phyloP scores from a whole-genome alignment of 1,140 invertebrate genomes.

The Anastrepha ludens region DNA sequence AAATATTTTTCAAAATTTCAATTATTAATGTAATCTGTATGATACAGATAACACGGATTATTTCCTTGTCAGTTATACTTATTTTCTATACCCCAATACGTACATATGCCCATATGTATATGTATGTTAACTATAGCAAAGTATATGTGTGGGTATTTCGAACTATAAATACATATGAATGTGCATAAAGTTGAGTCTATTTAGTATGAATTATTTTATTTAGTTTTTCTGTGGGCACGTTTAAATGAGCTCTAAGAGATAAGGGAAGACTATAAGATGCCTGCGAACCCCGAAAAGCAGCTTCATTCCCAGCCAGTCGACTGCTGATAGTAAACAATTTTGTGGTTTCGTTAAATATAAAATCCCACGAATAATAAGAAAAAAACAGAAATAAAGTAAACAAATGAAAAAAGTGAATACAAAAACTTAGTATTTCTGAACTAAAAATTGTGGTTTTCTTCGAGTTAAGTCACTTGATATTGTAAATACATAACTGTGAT shows the following conservation, averaged over 20 bases:
- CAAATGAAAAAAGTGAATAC: too few species aligned
- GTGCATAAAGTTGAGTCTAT: not conserved
- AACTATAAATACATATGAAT: not conserved
- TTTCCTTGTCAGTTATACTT: too few species aligned
- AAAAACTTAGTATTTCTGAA: not conserved
- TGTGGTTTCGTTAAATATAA: not conserved
- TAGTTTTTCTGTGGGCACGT: not conserved
- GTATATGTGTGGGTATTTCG: not conserved
- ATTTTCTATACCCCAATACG: too few species aligned
- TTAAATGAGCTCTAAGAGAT: constrained; percentile 21
- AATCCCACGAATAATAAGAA: not conserved
- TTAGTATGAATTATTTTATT: not conserved
- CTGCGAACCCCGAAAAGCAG: not conserved
- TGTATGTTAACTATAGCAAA: too few species aligned
- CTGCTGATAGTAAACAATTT: not conserved
- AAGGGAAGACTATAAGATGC: constrained; percentile 25
- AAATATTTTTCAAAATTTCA: too few species aligned
- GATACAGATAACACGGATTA: too few species aligned
- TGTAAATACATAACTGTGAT: constrained; percentile 7
- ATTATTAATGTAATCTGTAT: too few species aligned
- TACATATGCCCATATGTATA: too few species aligned
- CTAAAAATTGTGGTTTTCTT: constrained; percentile 12
- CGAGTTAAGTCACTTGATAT: too few species aligned
- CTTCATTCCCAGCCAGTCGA: constrained; percentile 15
- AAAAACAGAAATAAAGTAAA: not conserved